Base-by-base conservation (phyloP, 2,113 vertebrate genomes). In the Taurulus bubalis region DNA sequence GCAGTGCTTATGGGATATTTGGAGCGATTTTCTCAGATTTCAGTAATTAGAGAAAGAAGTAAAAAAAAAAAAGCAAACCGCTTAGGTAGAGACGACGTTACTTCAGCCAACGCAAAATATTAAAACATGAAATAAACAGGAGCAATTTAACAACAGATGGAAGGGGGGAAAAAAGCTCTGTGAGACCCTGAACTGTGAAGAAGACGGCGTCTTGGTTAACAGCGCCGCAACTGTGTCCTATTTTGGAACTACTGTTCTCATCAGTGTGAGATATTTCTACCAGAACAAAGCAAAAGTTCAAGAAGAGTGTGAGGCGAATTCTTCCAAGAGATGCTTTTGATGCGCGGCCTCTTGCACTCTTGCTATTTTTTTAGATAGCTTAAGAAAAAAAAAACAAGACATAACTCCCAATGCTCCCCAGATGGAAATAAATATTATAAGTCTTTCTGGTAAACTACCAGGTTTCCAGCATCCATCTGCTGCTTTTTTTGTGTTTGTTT, bases 201-300 rank as follows among this genome's bases (percentile, higher is more conserved):
- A 75, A 51, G 71, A 66, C 6, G 24, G 58, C 64, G 60, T 75
- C 69, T 75, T 40, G 45, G 40, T 77, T 64, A 88, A 73, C 77
- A 67, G 80, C 62, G 62, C 56, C 9, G 69, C 45, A 14, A 70
- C 34, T 34, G 62, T 66, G 40, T 82, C 76, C 56, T 79, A 74
- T 84, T 87, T 87, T 77, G 34, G 78, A 84, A 53, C 42, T 18
- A 15, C 59, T 53, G 49, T 45, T 76, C 53, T 82, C 64, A 66
- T 85, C 81, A 79, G 59, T 69, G 24, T 24, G 72, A 80, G 72
- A 76, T 80, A 82, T 84, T 85, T 85, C 71, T 53, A 78, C 79
- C 66, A 56, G 71, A 90, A 84, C 77, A 84, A 87, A 90, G 67
- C 64, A 85, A 75, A 73, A 77, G 85, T 79, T 91, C 83, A 87